Evolutionary conservation across 1,140 invertebrate species (phyloP).

Genomic region (Drosophila micromelanica): DNA sequence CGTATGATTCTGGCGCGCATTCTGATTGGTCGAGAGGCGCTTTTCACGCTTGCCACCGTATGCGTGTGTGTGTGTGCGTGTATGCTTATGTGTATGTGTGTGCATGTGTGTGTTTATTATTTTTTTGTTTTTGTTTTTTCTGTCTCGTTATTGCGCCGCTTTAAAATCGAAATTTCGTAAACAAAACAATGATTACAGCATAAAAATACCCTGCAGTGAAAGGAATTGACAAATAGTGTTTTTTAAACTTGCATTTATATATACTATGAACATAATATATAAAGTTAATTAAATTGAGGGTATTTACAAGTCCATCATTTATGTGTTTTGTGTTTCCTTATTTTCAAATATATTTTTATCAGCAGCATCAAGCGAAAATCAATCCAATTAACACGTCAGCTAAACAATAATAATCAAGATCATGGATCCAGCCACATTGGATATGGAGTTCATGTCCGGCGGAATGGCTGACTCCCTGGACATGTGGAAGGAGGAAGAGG

Average conservation of each 20-base stretch:
- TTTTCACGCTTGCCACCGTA: constrained; percentile 50
- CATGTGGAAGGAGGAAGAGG: constrained; percentile 75
- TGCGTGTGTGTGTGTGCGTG: constrained; percentile 24
- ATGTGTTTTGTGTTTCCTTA: neutral
- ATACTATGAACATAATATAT: constrained; percentile 24
- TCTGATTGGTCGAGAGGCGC: constrained; percentile 65
- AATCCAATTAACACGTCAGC: constrained; percentile 18
- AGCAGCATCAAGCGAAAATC: constrained; percentile 24
- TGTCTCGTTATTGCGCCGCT: constrained; percentile 62
- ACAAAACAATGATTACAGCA: constrained; percentile 56
- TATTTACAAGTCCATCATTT: constrained; percentile 8
- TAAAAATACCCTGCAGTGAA: constrained; percentile 7
- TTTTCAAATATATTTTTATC: constrained; percentile 24
- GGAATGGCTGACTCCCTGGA: constrained; percentile 61
- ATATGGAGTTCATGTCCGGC: constrained; percentile 54
- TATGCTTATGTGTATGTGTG: neutral
- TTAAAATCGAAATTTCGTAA: constrained; percentile 57
- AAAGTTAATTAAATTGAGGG: neutral
- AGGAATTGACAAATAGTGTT: neutral
- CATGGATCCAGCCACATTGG: constrained; percentile 40
- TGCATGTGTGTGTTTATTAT: constrained; percentile 29
- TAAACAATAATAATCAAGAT: constrained; percentile 13
- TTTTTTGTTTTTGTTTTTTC: constrained; percentile 37
- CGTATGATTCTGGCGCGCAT: constrained; percentile 65
- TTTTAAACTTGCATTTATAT: neutral